Evolutionary conservation across 2,113 vertebrate species (phyloP), one percentile per base, ranked within the genome.

Genomic region (Galeopterus variegatus): DNA sequence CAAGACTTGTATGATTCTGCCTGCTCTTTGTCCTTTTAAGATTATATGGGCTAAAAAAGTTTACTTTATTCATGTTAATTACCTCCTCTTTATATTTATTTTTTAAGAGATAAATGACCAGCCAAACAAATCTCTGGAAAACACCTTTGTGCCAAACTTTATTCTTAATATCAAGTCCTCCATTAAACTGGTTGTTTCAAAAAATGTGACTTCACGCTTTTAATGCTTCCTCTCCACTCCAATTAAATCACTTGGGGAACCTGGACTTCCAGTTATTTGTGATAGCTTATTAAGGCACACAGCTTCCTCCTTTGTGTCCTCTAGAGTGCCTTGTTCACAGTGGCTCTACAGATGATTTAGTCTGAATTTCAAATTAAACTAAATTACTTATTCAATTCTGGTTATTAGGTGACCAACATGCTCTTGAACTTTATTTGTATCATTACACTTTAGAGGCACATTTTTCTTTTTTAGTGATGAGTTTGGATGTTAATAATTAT

Each of bases 301-400:
- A 9, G 18, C 9, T 4, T 81, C 3, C 12, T 84, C 21, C 3
- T 93, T 56, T 36, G 10, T 89, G 41, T 6, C 28, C 23, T 28
- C 23, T 8, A 24, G 23, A 54, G 10, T 52, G 12, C 4, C 23
- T 84, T 72, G 13, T 5, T 91, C 62, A 28, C 5, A 64, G 31
- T 41, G 31, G 6, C 12, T 89, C 45, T 52, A 8, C 28, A 75
- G 52, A 62, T 69, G 23, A 23, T 58, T 85, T 84, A 60, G 48
- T 75, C 83, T 86, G 33, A 60, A 73, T 77, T 95, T 95, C 93
- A 62, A 97, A 60, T 94, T 89, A 81, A 94, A 64, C 33, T 93
- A 81, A 13, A 90, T 85, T 77, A 60, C 41, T 48, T 45, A 52
- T 69, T 90, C 1, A 69, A 0, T 93, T 73, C 67, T 93, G 50